Evolutionary conservation across 2,797 vertebrate genomes (phyloP).

Genomic region (Gambelia wislizenii): DNA sequence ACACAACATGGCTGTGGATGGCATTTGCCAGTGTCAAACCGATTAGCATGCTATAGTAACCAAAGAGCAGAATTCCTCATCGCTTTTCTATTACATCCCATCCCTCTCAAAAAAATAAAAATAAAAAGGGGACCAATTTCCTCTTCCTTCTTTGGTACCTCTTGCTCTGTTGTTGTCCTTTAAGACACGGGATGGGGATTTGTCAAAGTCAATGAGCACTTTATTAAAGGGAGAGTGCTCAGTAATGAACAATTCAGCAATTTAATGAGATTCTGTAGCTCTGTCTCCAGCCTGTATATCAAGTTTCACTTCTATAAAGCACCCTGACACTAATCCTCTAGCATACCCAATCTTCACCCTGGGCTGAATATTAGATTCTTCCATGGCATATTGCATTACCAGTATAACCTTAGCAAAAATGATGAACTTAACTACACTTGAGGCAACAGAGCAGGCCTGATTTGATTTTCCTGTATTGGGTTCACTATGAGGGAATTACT

Average conservation of each 20-base stretch:
- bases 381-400: slow-evolving; percentile 85
- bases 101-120: slow-evolving; percentile 17
- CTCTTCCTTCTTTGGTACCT: slow-evolving; percentile 72
- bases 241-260: slow-evolving; percentile 87
- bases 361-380: slow-evolving; percentile 88
- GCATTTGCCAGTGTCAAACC: slow-evolving; percentile 40
- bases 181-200: slow-evolving; percentile 82
- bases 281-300: slow-evolving; percentile 87
- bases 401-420: slow-evolving; percentile 86
- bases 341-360: slow-evolving; percentile 85
- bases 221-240: slow-evolving; percentile 85
- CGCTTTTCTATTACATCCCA: slow-evolving; percentile 72
- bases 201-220: slow-evolving; percentile 89
- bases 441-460: slow-evolving; percentile 83
- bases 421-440: slow-evolving; percentile 85
- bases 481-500: slow-evolving; percentile 79
- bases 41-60: slow-evolving; percentile 57
- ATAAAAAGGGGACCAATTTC: slow-evolving; percentile 71
- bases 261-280: slow-evolving; percentile 89
- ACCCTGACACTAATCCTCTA: slow-evolving; percentile 88
- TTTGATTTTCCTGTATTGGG: slow-evolving; percentile 82
- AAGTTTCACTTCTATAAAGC: slow-evolving; percentile 87
- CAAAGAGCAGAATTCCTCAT: slow-evolving; percentile 56
- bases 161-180: slow-evolving; percentile 79
- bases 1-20: slow-evolving; percentile 47